Conservation (phyloP, 2,113 vertebrate species). For the Perca schrenkii region DNA sequence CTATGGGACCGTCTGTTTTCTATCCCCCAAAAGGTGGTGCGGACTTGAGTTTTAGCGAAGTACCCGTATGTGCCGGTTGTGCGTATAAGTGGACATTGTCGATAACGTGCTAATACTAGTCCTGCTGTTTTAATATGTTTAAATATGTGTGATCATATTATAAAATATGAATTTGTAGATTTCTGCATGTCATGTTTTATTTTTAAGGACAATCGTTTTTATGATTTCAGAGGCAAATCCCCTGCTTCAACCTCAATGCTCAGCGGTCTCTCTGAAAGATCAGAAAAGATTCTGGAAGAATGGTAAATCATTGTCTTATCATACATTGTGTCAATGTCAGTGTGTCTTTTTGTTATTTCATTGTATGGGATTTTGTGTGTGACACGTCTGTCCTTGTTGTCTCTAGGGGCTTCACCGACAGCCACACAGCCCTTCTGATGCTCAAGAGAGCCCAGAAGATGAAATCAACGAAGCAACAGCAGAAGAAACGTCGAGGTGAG, state of each 20-base stretch:
- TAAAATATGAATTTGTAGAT: background rate
- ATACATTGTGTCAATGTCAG: background rate
- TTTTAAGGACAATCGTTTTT: background rate
- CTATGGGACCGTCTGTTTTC: too few relatives aligned
- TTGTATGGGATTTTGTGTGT: background rate
- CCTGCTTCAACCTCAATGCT: slow-evolving; percentile 59
- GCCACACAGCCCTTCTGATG: slow-evolving; percentile 91
- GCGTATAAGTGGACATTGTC: too few relatives aligned
- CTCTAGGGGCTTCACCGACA: slow-evolving; percentile 91
- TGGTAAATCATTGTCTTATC: slow-evolving; percentile 86
- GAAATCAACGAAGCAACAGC: slow-evolving; percentile 85
- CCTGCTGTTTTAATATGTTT: background rate
- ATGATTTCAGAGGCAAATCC: slow-evolving; percentile 70
- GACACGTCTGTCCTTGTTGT: slow-evolving; percentile 23
- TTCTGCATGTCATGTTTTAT: background rate
- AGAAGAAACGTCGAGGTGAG: slow-evolving; percentile 85
- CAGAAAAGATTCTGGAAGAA: slow-evolving; percentile 92
- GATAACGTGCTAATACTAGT: background rate
- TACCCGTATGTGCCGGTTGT: too few relatives aligned
- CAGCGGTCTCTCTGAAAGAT: slow-evolving; percentile 82
- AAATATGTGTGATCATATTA: background rate
- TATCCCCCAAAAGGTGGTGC: too few relatives aligned
- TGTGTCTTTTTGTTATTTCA: background rate
- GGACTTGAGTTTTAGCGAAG: too few relatives aligned
- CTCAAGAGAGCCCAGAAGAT: slow-evolving; percentile 94